Base-by-base conservation (phyloP, 1,140 invertebrate species). In the Drosophila serrata region DNA sequence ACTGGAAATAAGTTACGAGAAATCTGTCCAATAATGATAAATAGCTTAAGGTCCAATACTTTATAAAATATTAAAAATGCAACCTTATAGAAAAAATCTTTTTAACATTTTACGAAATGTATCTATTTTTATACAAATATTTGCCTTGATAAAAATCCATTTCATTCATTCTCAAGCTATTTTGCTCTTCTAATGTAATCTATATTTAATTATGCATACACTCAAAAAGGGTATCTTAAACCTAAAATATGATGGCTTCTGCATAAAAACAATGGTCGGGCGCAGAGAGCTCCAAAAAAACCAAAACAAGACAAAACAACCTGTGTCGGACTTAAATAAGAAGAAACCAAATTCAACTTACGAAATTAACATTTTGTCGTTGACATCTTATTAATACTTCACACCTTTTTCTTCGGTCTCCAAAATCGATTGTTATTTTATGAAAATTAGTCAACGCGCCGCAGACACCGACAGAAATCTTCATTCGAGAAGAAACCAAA, bases 311-410 rank as follows among this genome's bases (percentile, higher is more conserved):
- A 56, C 79, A 75, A 63, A 56, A 64, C 33, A 64, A 42, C 56
- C 70, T 40, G 49, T 40, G 17, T 9, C 19, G 62, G 46, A 22
- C 61, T 67, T 55, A 35, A 53, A 43, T 43, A 72, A 72, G 68
- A 64, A 59, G 68, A 78, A 60, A 62, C 68, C 48, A 72, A 81
- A 68, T 27, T 79, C 73, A 62, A 81, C 85, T 90, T 79, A 59
- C 75, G 75, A 79, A 79, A 79, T 79, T 90, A 85, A 90, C 85
- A 90, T 90, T 90, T 90, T 85, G 78, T 69, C 78, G 75, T 90
- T 90, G 81, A 90, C 85, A 88, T 90, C 85, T 90, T 90, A 90
- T 90, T 90, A 90, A 90, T 90, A 90, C 85, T 90, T 90, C 85
- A 90, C 85, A 90, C 85, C 86, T 90, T 85, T 81, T 81, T 75